Conservation (phyloP, 1,140 invertebrate genomes). For the Aleiodes sp. region DNA sequence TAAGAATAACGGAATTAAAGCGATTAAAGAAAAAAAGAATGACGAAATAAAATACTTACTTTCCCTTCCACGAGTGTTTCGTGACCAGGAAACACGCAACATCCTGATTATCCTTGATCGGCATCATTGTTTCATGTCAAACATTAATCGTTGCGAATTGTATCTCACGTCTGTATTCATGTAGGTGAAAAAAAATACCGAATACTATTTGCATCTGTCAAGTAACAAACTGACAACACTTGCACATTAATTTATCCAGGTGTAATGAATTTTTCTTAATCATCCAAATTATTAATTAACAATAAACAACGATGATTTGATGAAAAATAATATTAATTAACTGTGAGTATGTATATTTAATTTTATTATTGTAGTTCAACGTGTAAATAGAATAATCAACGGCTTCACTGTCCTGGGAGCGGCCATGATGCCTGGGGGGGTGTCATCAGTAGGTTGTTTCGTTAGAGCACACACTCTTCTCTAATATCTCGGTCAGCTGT, state of each 20-base stretch:
- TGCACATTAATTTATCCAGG: background rate
- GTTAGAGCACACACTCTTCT: too few species aligned
- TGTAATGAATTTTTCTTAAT: background rate
- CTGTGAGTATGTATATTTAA: slow-evolving; percentile 14
- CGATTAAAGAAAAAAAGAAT: slow-evolving; percentile 28
- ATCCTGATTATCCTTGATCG: slow-evolving; percentile 89
- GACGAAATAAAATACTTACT: slow-evolving; percentile 71
- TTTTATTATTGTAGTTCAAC: slow-evolving; percentile 37
- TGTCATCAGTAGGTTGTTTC: slow-evolving; percentile 44
- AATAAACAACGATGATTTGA: slow-evolving; percentile 2
- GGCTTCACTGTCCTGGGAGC: slow-evolving; percentile 44
- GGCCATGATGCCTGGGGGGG: slow-evolving; percentile 51
- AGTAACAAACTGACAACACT: slow-evolving; percentile 15
- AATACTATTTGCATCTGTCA: slow-evolving; percentile 38
- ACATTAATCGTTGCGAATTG: slow-evolving; percentile 31
- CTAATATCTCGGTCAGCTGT: too few species aligned
- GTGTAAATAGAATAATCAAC: slow-evolving; percentile 46
- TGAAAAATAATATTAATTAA: background rate
- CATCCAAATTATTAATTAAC: slow-evolving; percentile 20
- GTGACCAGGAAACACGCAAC: slow-evolving; percentile 94
- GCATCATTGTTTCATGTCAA: slow-evolving; percentile 78
- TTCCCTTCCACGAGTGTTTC: slow-evolving; percentile 97
- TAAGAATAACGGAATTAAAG: slow-evolving; percentile 24
- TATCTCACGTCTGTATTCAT: slow-evolving; percentile 39
- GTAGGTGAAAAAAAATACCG: slow-evolving; percentile 27